Evolutionary conservation across 2,888 invertebrate genomes (phyloP).

Genomic region (Tinea pellionella): DNA sequence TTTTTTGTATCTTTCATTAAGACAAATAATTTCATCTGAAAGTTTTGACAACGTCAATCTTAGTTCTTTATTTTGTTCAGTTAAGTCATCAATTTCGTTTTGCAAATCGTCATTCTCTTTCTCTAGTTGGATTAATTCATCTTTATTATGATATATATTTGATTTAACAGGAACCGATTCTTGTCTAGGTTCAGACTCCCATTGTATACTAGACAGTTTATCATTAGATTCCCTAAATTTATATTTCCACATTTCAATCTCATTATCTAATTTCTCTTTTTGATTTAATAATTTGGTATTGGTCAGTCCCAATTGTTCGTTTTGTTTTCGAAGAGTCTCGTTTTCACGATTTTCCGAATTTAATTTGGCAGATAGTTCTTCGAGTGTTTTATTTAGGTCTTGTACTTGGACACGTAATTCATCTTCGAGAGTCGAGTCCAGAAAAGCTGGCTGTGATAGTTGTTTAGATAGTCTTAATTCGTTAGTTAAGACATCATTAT

Average conservation of each 20-base stretch:
- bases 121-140: conserved; percentile 48
- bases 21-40: conserved; percentile 35
- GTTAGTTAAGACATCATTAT: conserved; percentile 70
- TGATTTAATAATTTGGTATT: conserved; percentile 83
- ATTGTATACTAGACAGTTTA: conserved; percentile 66
- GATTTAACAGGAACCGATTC: conserved; percentile 19
- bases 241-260: conserved; percentile 78
- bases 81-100: conserved; percentile 39
- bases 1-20: conserved; percentile 35
- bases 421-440: conserved; percentile 84
- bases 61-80: conserved; percentile 39
- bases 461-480: conserved; percentile 66
- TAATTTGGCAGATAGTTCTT: conserved; percentile 68
- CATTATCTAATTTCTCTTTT: conserved; percentile 84
- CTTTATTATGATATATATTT: conserved; percentile 25
- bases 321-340: conserved; percentile 74
- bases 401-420: conserved; percentile 79
- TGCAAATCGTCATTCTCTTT: conserved; percentile 60
- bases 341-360: conserved; percentile 76
- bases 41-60: conserved; percentile 28
- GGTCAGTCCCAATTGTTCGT: conserved; percentile 79
- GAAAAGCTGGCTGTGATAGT: conserved; percentile 67
- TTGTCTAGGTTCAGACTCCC: conserved; percentile 37
- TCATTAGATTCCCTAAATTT: conserved; percentile 77
- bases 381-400: conserved; percentile 73